These are phyloP conservation scores for Sinosuthora webbiana DNA, from an alignment of 2,113 vertebrate species.

Conservation along the genomic window DNA sequence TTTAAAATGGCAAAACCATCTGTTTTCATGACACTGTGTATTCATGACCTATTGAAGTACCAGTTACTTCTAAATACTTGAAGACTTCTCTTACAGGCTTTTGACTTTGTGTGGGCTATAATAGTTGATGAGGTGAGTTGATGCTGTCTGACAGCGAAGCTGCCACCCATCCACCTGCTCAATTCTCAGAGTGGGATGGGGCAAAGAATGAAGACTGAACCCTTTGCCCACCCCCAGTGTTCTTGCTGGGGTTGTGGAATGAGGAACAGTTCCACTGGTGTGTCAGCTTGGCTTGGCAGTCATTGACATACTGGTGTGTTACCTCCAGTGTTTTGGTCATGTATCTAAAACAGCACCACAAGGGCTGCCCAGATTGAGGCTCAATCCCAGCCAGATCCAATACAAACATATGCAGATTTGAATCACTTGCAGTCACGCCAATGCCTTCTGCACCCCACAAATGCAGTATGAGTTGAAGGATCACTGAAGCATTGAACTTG, in stretches of 20 bases:
- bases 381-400: neutral
- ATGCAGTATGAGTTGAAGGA: neutral
- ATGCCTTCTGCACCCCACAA: neutral
- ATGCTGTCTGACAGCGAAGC: neutral
- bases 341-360: neutral
- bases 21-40: neutral
- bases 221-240: neutral
- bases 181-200: neutral
- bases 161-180: neutral
- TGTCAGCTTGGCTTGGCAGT: neutral
- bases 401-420: neutral
- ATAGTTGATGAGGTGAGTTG: neutral
- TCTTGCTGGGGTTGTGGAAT: neutral
- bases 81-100: neutral
- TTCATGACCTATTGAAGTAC: neutral
- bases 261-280: neutral
- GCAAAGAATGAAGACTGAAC: neutral
- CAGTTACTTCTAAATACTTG: neutral
- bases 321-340: neutral
- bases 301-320: neutral
- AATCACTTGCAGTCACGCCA: neutral
- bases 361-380: neutral
- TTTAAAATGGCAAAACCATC: neutral
- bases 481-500: neutral
- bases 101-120: neutral